Evolutionary conservation across 2,113 vertebrate species (phyloP), one percentile per base, ranked within the genome.

Genomic region (Prochilodus magdalenae): DNA sequence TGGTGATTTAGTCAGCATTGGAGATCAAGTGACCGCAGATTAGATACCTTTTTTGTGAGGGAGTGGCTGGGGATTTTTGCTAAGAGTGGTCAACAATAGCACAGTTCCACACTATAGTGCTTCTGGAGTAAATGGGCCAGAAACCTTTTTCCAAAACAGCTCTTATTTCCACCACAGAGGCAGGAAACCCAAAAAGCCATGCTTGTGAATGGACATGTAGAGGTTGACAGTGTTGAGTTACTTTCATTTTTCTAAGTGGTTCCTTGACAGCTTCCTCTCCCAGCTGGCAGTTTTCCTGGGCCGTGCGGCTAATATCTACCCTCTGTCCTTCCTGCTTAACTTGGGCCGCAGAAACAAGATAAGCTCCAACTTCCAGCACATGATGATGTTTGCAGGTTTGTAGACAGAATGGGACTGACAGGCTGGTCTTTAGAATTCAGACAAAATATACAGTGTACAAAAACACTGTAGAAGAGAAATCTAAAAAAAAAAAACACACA

Each of bases 301-400:
- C 79, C 95, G 98, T 95, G 98, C 97, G n/a, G 95, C 96, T n/a
- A 99, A 99, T 93, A 99, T 99, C 93, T 99, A 99, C 82, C 98
- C 98, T 0, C 95, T 99, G 33, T 99, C 98, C n/a, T 96, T 98
- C 86, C 94, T 99, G 85, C 94, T 99, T 74, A 99, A 99, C 92
- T 81, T 99, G 91, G 97, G 97, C 29, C 95, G 98, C 85, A 95
- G 95, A 89, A 96, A 98, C 93, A 98, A 98, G 93, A 99, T 99
- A 40, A 93, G 94, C 87, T 94, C 95, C 36, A 99, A 99, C 92
- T 96, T 99, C 86, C 98, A 99, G 88, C 97, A 99, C 88, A 99
- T 99, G 98, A 99, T 99, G 98, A 99, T 99, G 98, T 99, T 99
- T 94, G 97, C 98, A 77, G 98, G 98, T 98, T 62, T 59, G 44